A percentile compares a stretch with the other conserved stretches of the same genome.
Evolutionary conservation across 2,113 vertebrate genomes (phyloP).

Genomic region (Muntiacus muntjak): DNA sequence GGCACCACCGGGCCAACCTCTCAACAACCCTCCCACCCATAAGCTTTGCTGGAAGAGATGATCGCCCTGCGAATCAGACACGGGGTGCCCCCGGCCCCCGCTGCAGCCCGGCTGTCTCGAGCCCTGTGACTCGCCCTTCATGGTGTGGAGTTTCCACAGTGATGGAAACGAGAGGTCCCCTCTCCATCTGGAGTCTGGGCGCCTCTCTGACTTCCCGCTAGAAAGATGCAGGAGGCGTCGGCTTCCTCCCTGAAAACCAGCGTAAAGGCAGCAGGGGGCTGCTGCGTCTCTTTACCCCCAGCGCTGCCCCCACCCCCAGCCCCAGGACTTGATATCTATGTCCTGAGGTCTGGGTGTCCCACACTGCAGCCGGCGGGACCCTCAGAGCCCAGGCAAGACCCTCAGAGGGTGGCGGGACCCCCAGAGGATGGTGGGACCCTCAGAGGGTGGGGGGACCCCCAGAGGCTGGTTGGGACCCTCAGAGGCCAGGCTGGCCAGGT

Average conservation of each 20-base stretch:
- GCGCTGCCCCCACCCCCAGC: neutral
- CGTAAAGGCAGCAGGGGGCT: neutral
- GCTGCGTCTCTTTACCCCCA: neutral
- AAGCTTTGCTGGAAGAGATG: neutral
- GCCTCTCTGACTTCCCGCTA: neutral
- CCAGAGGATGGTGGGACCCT: neutral
- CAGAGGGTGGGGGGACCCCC: neutral
- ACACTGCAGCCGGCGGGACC: neutral
- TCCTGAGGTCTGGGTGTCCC: neutral
- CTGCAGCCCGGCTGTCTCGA: neutral
- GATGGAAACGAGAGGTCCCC: fast-evolving
- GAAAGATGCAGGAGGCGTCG: neutral
- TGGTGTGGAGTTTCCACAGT: neutral
- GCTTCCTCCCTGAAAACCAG: neutral
- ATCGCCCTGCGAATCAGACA: neutral
- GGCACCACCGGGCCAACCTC: neutral
- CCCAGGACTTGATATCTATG: neutral
- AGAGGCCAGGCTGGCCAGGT: neutral
- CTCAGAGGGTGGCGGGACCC: neutral
- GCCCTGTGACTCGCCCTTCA: neutral
- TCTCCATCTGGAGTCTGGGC: neutral
- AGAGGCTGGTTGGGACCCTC: neutral
- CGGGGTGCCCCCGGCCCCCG: neutral
- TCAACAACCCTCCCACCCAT: neutral
- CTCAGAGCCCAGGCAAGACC: neutral